Conservation (phyloP, 1,140 invertebrate genomes). For the Cydia splendana region DNA sequence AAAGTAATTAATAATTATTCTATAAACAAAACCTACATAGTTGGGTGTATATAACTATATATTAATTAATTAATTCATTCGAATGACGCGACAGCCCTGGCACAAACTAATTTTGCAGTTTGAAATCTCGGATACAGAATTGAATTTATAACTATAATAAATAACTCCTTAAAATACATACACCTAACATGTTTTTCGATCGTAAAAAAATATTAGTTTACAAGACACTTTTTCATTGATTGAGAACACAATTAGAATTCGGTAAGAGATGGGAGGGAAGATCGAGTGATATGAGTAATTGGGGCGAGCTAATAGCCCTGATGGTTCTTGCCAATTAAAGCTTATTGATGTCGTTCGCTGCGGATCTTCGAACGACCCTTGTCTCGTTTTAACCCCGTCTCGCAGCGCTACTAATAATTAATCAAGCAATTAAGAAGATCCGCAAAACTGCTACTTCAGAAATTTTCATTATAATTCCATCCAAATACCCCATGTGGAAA, state of each 20-base stretch:
- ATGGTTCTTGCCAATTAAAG: constrained; percentile 71
- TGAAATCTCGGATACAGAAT: too few species aligned
- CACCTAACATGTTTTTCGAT: too few species aligned
- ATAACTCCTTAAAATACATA: too few species aligned
- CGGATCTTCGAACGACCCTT: constrained; percentile 68
- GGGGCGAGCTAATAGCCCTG: constrained; percentile 65
- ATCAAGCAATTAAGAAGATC: constrained; percentile 71
- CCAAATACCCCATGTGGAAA: constrained; percentile 33
- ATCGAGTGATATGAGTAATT: constrained; percentile 69
- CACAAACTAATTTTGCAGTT: too few species aligned
- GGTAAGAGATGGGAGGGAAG: constrained; percentile 44
- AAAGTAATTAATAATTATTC: too few species aligned
- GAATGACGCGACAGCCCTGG: too few species aligned
- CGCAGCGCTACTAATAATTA: constrained; percentile 70
- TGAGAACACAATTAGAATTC: not conserved
- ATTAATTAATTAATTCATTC: too few species aligned
- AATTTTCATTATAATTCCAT: constrained; percentile 44
- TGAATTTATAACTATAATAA: too few species aligned
- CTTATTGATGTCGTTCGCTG: constrained; percentile 68
- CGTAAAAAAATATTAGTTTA: too few species aligned
- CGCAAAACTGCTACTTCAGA: constrained; percentile 43
- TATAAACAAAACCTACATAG: too few species aligned
- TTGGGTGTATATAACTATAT: too few species aligned
- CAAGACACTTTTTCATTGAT: not conserved
- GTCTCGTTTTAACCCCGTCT: constrained; percentile 71